A percentile compares a stretch with the other conserved stretches of the same genome.
Evolutionary conservation across 2,888 invertebrate species (phyloP).

Genomic region (Furcula furcula): DNA sequence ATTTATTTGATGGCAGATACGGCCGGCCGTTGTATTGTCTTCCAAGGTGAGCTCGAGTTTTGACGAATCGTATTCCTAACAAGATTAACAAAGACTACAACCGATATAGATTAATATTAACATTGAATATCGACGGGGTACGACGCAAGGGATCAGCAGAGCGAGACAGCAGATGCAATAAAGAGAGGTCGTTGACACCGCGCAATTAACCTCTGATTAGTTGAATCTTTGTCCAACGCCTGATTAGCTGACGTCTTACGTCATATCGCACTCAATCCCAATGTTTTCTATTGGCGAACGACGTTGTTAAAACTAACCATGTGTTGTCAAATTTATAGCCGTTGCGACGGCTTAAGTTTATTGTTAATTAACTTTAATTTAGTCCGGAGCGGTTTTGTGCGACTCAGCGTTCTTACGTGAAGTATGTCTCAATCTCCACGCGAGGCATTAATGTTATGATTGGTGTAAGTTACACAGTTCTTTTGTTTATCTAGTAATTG

Average conservation of each 20-base stretch:
- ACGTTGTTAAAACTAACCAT: background rate
- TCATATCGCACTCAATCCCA: slow-evolving; percentile 19
- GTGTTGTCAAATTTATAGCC: background rate
- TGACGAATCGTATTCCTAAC: slow-evolving; percentile 68
- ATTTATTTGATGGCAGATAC: slow-evolving; percentile 53
- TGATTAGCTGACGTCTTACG: slow-evolving; percentile 18
- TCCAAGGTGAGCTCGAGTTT: slow-evolving; percentile 31
- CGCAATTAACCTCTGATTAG: slow-evolving; percentile 11
- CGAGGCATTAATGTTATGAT: background rate
- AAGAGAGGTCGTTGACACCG: slow-evolving; percentile 13
- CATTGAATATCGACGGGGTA: slow-evolving; percentile 27
- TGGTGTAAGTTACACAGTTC: too few species aligned
- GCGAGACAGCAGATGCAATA: background rate
- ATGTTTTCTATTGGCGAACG: slow-evolving; percentile 25
- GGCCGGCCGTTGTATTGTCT: slow-evolving; percentile 42
- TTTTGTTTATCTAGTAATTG: too few species aligned
- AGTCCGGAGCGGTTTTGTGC: background rate
- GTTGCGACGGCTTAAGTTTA: background rate
- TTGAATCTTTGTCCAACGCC: slow-evolving; percentile 9
- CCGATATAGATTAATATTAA: slow-evolving; percentile 25
- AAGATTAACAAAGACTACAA: slow-evolving; percentile 66
- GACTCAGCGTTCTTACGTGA: background rate
- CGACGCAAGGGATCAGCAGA: slow-evolving; percentile 13
- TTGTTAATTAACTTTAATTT: background rate
- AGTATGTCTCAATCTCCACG: background rate